Percentiles rank a stretch among this genome's conserved stretches.
These are phyloP conservation scores for Globodera rostochiensis DNA, from an alignment of 1,140 invertebrate genomes.

Conservation along the genomic window DNA sequence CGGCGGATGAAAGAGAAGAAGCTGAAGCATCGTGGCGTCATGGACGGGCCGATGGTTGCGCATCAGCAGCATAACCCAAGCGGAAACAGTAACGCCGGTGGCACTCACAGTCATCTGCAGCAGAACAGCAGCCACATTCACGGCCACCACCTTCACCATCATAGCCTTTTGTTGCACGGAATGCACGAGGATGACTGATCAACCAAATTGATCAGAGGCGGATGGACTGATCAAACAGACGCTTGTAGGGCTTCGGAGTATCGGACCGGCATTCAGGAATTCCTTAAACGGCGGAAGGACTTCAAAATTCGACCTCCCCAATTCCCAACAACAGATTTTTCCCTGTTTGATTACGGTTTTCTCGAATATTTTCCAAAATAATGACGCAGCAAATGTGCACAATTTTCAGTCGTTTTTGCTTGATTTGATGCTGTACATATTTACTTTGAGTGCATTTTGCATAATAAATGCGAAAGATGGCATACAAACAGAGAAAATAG, in stretches of 20 bases:
- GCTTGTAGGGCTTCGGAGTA: background rate
- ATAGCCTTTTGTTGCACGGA: background rate
- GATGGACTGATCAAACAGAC: background rate
- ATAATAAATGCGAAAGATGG: constrained; percentile 10
- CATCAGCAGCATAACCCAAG: background rate
- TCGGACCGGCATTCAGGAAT: background rate
- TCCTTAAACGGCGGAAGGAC: background rate
- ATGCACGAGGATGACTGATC: constrained; percentile 20
- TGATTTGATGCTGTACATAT: background rate
- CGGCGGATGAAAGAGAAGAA: constrained; percentile 65
- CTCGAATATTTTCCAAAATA: background rate
- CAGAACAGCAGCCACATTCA: background rate
- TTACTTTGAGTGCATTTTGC: background rate
- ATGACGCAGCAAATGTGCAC: background rate
- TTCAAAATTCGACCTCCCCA: background rate
- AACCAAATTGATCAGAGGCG: background rate
- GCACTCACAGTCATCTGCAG: background rate
- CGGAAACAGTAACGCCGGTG: background rate
- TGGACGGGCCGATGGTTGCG: constrained; percentile 26
- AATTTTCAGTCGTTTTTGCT: background rate
- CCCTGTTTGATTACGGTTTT: background rate
- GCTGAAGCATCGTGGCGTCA: constrained; percentile 46
- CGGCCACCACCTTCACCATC: background rate
- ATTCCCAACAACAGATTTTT: background rate
- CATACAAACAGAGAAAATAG: background rate